phyloP scores from a whole-genome alignment of 2,797 vertebrate species.

The Hafferia zeledoni region DNA sequence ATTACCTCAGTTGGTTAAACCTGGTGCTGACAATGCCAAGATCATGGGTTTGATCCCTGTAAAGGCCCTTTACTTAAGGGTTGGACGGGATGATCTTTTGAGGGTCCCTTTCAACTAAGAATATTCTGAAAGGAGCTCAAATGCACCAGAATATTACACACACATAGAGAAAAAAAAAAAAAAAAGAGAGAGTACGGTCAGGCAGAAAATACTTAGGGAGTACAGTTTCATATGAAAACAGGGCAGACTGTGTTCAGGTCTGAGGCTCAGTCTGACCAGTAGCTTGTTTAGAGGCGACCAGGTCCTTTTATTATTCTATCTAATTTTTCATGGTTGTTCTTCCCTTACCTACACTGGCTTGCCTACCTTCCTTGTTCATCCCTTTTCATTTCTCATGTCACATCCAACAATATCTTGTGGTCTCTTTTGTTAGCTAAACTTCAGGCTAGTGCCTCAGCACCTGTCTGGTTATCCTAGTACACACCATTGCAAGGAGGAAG shows the following conservation, averaged over 20 bases:
- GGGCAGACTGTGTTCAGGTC: fast-evolving
- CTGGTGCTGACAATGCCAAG: neutral
- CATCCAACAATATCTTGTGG: neutral
- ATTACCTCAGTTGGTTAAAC: neutral
- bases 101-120: neutral
- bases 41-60: neutral
- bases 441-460: neutral
- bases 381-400: neutral
- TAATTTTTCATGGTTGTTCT: neutral
- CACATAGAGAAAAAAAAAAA: neutral
- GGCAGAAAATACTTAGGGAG: neutral
- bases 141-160: neutral
- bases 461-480: neutral
- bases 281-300: neutral
- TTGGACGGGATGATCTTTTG: neutral
- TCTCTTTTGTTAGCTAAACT: neutral
- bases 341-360: neutral
- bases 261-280: neutral
- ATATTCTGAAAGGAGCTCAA: neutral
- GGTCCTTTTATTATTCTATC: neutral
- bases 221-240: neutral
- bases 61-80: neutral
- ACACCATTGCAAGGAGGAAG: neutral
- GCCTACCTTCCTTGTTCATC: neutral
- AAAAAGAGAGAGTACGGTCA: neutral